A percentile compares a stretch with the other conserved stretches of the same genome.
Conservation (phyloP, 2,113 vertebrate genomes). For the Syrmaticus mikado region DNA sequence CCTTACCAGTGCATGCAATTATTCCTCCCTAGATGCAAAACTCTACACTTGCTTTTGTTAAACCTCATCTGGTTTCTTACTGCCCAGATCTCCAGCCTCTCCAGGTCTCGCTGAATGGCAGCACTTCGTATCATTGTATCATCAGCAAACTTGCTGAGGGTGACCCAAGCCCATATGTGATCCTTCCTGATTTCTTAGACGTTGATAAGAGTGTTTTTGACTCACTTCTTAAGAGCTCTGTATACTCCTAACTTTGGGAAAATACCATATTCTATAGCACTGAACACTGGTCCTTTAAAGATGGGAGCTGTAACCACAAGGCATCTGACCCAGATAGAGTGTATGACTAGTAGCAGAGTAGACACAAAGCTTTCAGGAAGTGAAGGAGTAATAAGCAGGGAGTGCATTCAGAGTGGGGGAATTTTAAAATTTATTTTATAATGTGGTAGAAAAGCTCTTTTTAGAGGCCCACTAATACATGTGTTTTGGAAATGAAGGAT, state of each 20-base stretch:
- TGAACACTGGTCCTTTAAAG: slow-evolving; percentile 33
- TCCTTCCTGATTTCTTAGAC: background rate
- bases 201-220: background rate
- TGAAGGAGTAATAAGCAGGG: background rate
- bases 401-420: background rate
- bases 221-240: slow-evolving; percentile 2
- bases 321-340: slow-evolving; percentile 54
- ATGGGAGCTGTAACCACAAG: slow-evolving; percentile 7
- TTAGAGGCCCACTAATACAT: background rate
- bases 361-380: slow-evolving; percentile 22
- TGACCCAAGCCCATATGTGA: background rate
- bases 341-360: background rate
- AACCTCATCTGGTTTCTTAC: too few species aligned
- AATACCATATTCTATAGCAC: background rate
- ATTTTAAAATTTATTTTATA: too few species aligned
- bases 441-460: background rate
- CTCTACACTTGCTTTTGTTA: too few species aligned
- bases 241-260: background rate
- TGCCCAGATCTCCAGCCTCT: too few species aligned
- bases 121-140: too few species aligned
- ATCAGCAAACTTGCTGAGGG: too few species aligned
- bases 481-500: background rate
- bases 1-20: too few species aligned
- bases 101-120: too few species aligned
- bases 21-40: too few species aligned